Conservation (phyloP, 1,140 invertebrate species). For the Scaptomyza montana region DNA sequence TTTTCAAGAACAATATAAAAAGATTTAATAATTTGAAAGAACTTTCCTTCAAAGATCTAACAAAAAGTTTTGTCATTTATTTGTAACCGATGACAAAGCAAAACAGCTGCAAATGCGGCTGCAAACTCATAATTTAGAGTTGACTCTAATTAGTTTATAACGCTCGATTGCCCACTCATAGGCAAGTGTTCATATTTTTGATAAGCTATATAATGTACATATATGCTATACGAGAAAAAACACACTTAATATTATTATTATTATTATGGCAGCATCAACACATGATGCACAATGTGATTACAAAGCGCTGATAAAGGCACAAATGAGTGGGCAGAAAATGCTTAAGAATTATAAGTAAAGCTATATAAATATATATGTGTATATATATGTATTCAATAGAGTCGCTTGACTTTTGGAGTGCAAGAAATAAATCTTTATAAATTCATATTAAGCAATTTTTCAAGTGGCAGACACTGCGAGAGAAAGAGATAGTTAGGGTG, state of each 20-base stretch:
- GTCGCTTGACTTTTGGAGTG: slow-evolving; percentile 23
- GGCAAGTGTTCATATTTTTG: neutral
- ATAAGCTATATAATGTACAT: neutral
- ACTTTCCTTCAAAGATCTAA: neutral
- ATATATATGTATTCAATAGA: slow-evolving; percentile 25
- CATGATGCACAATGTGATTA: slow-evolving; percentile 39
- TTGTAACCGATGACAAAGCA: neutral
- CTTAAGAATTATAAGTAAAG: slow-evolving; percentile 8
- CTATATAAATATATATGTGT: slow-evolving; percentile 7
- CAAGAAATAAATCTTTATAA: slow-evolving; percentile 2
- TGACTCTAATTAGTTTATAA: slow-evolving; percentile 39
- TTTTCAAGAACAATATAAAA: too few relatives aligned
- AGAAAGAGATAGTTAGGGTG: slow-evolving; percentile 10
- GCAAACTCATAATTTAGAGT: slow-evolving; percentile 13
- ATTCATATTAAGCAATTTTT: slow-evolving; percentile 58
- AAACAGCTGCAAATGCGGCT: slow-evolving; percentile 17
- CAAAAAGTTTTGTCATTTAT: neutral
- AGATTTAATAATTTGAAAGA: too few relatives aligned
- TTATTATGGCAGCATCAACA: slow-evolving; percentile 14
- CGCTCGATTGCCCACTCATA: slow-evolving; percentile 13
- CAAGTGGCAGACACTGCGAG: neutral
- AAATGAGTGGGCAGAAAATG: slow-evolving; percentile 36
- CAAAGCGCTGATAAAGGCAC: slow-evolving; percentile 46
- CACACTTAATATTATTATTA: too few relatives aligned
- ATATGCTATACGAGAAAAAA: neutral